phyloP scores from a whole-genome alignment of 2,797 vertebrate genomes.

The Gadopsis bispinosus region DNA sequence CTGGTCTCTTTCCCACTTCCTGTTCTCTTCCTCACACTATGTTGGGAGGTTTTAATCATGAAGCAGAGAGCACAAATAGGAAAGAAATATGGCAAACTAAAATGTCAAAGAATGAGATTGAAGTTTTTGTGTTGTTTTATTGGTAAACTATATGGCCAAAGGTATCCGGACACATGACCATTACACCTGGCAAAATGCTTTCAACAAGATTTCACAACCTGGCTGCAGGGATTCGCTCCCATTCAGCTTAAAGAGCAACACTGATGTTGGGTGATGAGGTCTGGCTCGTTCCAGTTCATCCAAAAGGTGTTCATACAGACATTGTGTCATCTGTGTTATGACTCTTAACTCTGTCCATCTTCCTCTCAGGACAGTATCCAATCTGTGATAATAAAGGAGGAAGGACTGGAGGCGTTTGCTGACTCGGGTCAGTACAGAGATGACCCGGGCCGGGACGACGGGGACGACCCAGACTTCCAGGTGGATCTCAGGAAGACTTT shows the following conservation, averaged over 20 bases:
- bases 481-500: not conserved
- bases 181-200: not conserved
- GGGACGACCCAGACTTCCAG: constrained; percentile 60
- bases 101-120: not conserved
- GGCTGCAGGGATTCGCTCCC: not conserved
- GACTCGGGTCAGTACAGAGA: constrained; percentile 47
- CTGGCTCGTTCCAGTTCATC: too few species aligned
- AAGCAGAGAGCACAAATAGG: not conserved
- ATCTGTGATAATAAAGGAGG: constrained; percentile 69
- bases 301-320: not conserved
- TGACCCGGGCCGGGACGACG: constrained; percentile 36
- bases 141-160: not conserved
- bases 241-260: too few species aligned
- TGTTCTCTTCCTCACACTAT: not conserved
- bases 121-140: not conserved
- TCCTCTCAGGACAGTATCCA: constrained; percentile 63
- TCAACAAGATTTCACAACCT: not conserved
- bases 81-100: not conserved
- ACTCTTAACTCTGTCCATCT: not conserved
- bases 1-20: not conserved
- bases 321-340: not conserved
- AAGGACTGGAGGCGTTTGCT: constrained; percentile 52
- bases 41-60: not conserved
- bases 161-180: not conserved
- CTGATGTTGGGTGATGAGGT: too few species aligned